Evolutionary conservation across 2,888 invertebrate species (phyloP).

Genomic region (Pemphredon lugubris): DNA sequence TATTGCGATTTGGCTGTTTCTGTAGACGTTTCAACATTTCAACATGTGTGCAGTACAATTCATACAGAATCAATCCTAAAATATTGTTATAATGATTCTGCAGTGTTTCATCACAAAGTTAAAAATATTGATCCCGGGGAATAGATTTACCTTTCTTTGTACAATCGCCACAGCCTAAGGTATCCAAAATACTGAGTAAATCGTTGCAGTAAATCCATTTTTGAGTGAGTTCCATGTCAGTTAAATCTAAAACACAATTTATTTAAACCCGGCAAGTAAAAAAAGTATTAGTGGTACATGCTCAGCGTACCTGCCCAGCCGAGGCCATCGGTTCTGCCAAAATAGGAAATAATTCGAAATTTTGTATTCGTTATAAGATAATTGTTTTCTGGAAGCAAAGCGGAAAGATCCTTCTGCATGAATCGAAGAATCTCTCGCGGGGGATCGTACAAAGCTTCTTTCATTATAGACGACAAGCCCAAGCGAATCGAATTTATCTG

Average conservation of each 20-base stretch:
- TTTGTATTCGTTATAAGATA: conserved; percentile 85
- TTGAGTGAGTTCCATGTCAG: conserved; percentile 83
- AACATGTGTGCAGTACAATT: conserved; percentile 71
- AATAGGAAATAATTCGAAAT: conserved; percentile 84
- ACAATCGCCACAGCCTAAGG: conserved; percentile 83
- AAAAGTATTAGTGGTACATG: too few species aligned
- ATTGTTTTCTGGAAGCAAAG: conserved; percentile 84
- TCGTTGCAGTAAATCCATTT: conserved; percentile 85
- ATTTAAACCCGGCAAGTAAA: too few species aligned
- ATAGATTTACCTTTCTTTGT: conserved; percentile 77
- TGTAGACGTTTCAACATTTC: conserved; percentile 64
- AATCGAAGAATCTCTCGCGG: conserved; percentile 84
- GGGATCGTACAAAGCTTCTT: conserved; percentile 82
- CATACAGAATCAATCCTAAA: conserved; percentile 76
- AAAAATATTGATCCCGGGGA: too few species aligned
- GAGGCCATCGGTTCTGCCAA: conserved; percentile 83
- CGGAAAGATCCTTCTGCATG: conserved; percentile 82
- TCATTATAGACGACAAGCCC: conserved; percentile 83
- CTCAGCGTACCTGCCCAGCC: conserved; percentile 83
- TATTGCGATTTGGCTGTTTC: conserved; percentile 16
- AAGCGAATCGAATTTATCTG: conserved; percentile 72
- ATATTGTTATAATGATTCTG: conserved; percentile 29
- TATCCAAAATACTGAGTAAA: conserved; percentile 83
- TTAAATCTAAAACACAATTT: conserved; percentile 82
- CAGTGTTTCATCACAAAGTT: too few species aligned